Base-by-base conservation (phyloP, 92 coral and sea anemone species). In the Isaurus tuberculatus region DNA sequence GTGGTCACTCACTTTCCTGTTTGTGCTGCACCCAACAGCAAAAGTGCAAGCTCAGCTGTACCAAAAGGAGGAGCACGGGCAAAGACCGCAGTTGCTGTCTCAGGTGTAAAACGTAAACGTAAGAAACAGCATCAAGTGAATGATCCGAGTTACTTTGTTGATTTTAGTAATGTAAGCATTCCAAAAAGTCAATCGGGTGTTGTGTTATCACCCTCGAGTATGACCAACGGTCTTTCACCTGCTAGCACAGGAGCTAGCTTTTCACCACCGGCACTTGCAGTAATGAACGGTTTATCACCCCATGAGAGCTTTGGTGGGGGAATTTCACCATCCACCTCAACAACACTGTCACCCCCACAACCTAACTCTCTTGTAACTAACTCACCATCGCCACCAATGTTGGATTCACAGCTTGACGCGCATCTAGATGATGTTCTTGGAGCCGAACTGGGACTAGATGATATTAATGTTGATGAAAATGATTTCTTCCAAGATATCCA, bases 311-410 rank as follows among this genome's bases (percentile, higher is more conserved):
- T 90, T 17, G 97, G 94, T 0, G 89, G 94, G 65, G 90, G 94
- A 29, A 89, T 97, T 66, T 94, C 98, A 8, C 99, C 99, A 19
- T 93, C 99, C 15, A 95, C 92, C 46, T 97, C 99, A 2, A 91
- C 98, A 10, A 97, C 98, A 11, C 82, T 97, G 31, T 97, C 99
- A 3, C 99, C 99, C 17, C 94, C 94, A 8, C 97, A 87, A 30
- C 85, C 87, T 49, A 79, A 73, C 48, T 80, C 92, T 6, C 81
- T 92, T 25, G 98, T 91, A 69, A 71, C 90, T 2, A 93, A 89
- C 72, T 92, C 97, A 57, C 98, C 98, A 31, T 90, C 98, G 20
- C 86, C 93, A 6, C 81, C 88, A 31, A 88, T 91, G 81, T 86
- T 90, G 60, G 97, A 91, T n/a, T 84, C 89, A 15, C 89, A 84